Evolutionary conservation across 2,888 invertebrate genomes (phyloP), one percentile per base, ranked within the genome.

Genomic region (Acrobasis repandana): DNA sequence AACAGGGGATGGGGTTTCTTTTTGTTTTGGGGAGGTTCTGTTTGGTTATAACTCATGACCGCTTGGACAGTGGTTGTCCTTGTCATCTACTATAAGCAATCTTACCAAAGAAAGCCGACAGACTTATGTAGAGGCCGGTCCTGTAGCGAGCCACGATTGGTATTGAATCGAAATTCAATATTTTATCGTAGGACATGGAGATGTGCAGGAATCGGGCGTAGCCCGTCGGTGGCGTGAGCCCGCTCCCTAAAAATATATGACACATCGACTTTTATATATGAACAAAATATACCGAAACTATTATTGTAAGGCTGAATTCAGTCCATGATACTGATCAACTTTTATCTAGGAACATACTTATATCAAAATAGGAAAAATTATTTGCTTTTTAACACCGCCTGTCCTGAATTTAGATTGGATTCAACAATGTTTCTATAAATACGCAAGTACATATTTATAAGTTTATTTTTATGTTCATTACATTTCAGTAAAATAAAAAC

Each of bases 61-160:
- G 2, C 20, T 28, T 8, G 28, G 28, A 28, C 28, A n/a, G 28
- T 28, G 2, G 28, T 8, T 6, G 28, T 28, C 28, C 28, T 28
- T 6, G n/a, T n/a, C n/a, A n/a, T n/a, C n/a, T n/a, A n/a, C n/a
- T n/a, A n/a, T n/a, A n/a, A n/a, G n/a, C n/a, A n/a, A n/a, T 59
- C 70, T 75, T 63, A 85, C 86, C 83, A 47, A 83, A 79, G 62
- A 82, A 83, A 0, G 81, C 72, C 1, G 83, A 80, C 0, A 82
- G 47, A 11, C 74, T 65, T 9, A 85, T 70, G 46, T 83, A 76
- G 5, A 80, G 51, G 9, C 77, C 79, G 14, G 54, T 38, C 11
- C 54, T 16, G 20, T 54, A 54, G 11, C 54, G 54, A 1, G 9
- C 14, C 9, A 43, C 51, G 83, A 85, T 9, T 75, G 5, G 58